A percentile compares a stretch with the other conserved stretches of the same genome.
Conservation (phyloP, 2,888 invertebrate species). For the Ametastegia equiseti region DNA sequence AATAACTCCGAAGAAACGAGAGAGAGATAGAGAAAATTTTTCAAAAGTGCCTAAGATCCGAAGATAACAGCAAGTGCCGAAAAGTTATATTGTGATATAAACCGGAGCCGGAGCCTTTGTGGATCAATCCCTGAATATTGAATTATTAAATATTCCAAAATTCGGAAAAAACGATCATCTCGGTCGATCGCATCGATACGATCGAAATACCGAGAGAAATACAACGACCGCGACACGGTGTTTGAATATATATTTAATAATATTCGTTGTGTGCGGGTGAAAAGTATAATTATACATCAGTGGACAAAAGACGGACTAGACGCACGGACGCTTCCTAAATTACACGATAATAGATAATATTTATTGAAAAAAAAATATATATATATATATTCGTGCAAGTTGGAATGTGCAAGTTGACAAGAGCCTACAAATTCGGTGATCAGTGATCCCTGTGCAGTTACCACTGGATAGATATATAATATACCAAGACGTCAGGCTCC, state of each 20-base stretch:
- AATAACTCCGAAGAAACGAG: too few relatives aligned
- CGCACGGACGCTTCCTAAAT: background rate
- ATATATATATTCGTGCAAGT: conserved; percentile 25
- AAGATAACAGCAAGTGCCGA: background rate
- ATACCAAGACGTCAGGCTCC: conserved; percentile 66
- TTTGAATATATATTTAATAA: conserved; percentile 25
- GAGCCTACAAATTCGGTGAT: conserved; percentile 38
- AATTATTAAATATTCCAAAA: background rate
- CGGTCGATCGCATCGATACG: background rate
- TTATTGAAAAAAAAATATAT: too few relatives aligned
- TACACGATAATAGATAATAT: background rate
- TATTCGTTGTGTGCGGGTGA: conserved; percentile 4
- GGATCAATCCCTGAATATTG: background rate
- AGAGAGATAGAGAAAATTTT: background rate
- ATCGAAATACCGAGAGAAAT: conserved; percentile 18
- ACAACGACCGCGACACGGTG: background rate
- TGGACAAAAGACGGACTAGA: conserved; percentile 44
- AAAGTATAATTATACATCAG: background rate
- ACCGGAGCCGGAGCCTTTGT: too few relatives aligned
- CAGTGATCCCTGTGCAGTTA: conserved; percentile 65
- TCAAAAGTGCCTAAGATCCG: background rate
- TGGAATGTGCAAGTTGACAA: conserved; percentile 49
- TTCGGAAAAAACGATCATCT: background rate
- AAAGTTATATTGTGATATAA: too few relatives aligned
- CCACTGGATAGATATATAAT: conserved; percentile 69